Conservation (phyloP, 2,797 vertebrate genomes). For the Sebastes matsubarae region DNA sequence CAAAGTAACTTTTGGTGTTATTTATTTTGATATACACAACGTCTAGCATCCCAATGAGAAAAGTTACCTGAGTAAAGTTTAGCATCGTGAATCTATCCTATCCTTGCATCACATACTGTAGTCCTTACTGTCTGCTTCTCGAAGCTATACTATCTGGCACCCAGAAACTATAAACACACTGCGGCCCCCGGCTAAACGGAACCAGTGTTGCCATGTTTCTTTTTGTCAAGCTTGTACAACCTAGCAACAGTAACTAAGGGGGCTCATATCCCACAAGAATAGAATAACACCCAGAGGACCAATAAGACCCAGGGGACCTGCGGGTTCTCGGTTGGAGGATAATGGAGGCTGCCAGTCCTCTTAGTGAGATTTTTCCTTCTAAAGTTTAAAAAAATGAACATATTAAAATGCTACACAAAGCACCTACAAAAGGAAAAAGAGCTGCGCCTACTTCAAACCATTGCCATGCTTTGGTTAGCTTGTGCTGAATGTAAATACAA, state of each 20-base stretch:
- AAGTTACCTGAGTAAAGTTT: too few relatives aligned
- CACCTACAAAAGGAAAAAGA: background rate
- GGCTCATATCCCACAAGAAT: background rate
- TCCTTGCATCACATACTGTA: too few relatives aligned
- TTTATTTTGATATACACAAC: too few relatives aligned
- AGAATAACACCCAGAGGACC: background rate
- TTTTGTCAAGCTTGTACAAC: too few relatives aligned
- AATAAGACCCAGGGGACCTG: background rate
- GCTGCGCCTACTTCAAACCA: background rate
- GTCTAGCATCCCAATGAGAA: rapidly evolving
- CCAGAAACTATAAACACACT: too few relatives aligned
- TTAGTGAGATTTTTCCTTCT: background rate
- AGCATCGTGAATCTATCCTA: too few relatives aligned
- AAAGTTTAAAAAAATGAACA: background rate
- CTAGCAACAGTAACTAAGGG: too few relatives aligned
- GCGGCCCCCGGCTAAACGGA: too few relatives aligned
- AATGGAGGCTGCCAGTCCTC: background rate
- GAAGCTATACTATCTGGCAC: too few relatives aligned
- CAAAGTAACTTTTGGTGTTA: too few relatives aligned
- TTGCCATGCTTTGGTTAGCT: background rate
- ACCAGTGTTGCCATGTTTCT: too few relatives aligned
- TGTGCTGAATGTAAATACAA: conserved; percentile 44
- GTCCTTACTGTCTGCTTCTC: too few relatives aligned
- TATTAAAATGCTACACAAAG: background rate
- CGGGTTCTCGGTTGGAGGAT: background rate